These are phyloP conservation scores for Erpornis zantholeuca DNA, from an alignment of 2,113 vertebrate genomes.

Conservation along the genomic window DNA sequence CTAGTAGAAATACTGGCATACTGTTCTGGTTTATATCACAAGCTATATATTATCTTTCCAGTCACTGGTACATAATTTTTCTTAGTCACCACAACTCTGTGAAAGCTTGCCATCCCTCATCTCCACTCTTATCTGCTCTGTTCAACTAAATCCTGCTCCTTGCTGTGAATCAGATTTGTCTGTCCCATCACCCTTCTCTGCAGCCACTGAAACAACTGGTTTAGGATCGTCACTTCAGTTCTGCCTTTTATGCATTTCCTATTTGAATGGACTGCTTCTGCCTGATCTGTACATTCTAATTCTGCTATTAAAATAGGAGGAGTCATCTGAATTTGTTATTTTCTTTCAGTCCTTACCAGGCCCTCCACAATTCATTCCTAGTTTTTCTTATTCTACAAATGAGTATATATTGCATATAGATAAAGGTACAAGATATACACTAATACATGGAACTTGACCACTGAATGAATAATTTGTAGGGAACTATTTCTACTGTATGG, in stretches of 20 bases:
- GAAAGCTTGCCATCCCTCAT: neutral
- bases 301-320: neutral
- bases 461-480: neutral
- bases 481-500: neutral
- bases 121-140: slow-evolving; percentile 11
- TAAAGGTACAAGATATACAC: neutral
- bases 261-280: neutral
- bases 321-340: neutral
- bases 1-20: neutral
- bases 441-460: neutral
- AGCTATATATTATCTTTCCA: neutral
- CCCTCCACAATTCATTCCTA: neutral
- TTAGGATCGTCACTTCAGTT: neutral
- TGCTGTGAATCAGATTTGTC: slow-evolving; percentile 9
- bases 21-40: neutral
- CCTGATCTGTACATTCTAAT: neutral
- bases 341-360: neutral
- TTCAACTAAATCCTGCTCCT: neutral
- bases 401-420: neutral
- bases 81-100: neutral
- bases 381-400: neutral
- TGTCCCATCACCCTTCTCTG: neutral
- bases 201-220: neutral
- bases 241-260: neutral
- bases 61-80: neutral